Percentiles rank a stretch among this genome's conserved stretches.
Evolutionary conservation across 2,113 vertebrate species (phyloP).

Genomic region (zebrafish (Danio rerio)): DNA sequence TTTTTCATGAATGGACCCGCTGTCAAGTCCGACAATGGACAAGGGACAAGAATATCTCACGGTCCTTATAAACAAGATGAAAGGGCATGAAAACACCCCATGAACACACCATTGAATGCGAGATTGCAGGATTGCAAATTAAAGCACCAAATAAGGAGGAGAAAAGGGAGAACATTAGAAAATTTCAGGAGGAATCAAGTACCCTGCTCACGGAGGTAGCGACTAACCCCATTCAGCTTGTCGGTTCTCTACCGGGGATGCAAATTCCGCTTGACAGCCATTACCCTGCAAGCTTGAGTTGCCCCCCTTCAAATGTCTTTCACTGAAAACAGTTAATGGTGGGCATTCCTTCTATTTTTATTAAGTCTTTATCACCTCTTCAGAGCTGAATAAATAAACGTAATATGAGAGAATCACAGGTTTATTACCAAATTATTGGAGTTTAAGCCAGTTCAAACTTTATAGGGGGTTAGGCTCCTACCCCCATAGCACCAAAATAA

Average conservation of each 20-base stretch:
- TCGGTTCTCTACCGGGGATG: conserved; percentile 51
- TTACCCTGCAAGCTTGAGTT: conserved; percentile 70
- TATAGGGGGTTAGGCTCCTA: not conserved
- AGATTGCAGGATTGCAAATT: conserved; percentile 70
- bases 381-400: conserved; percentile 33
- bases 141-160: conserved; percentile 36
- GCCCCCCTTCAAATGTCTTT: conserved; percentile 74
- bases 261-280: conserved; percentile 67
- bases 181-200: conserved; percentile 71
- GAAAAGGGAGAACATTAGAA: conserved; percentile 59
- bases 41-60: conserved; percentile 72
- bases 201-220: conserved; percentile 71
- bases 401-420: conserved; percentile 27
- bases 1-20: conserved; percentile 80
- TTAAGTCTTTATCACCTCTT: conserved; percentile 34
- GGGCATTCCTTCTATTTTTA: conserved; percentile 67
- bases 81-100: conserved; percentile 70
- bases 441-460: not conserved
- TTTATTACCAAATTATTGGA: conserved; percentile 24
- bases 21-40: conserved; percentile 79
- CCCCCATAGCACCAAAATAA: not conserved
- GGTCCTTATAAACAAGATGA: conserved; percentile 76
- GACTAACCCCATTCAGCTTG: conserved; percentile 67
- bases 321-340: conserved; percentile 71
- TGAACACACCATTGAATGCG: conserved; percentile 70